A percentile compares a stretch with the other conserved stretches of the same genome.
Conservation (phyloP, 2,888 invertebrate genomes). For the Melinaea menophilus region DNA sequence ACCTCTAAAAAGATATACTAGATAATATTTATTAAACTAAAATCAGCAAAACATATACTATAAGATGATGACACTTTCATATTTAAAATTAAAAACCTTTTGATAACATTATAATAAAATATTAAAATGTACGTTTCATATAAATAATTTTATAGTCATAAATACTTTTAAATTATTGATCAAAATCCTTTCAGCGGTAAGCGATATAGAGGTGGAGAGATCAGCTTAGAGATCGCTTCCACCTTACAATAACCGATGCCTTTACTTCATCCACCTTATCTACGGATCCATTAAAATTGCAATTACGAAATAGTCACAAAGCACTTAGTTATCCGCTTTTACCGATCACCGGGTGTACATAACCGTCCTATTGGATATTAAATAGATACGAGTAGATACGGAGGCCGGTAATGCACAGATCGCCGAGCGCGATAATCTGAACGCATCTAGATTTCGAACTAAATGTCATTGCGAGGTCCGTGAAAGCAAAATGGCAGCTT, state of each 20-base stretch:
- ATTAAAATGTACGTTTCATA: background rate
- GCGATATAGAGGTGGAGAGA: slow-evolving; percentile 26
- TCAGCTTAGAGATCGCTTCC: slow-evolving; percentile 23
- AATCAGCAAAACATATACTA: background rate
- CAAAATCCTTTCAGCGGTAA: slow-evolving; percentile 27
- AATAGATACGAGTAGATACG: slow-evolving; percentile 41
- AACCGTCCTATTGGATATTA: slow-evolving; percentile 39
- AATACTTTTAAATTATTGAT: slow-evolving; percentile 15
- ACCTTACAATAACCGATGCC: slow-evolving; percentile 26
- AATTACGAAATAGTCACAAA: slow-evolving; percentile 32
- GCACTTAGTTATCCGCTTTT: slow-evolving; percentile 25
- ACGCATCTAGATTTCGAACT: slow-evolving; percentile 57
- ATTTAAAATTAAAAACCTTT: too few species aligned
- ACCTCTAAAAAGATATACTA: too few species aligned
- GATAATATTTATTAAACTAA: too few species aligned
- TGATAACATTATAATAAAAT: too few species aligned
- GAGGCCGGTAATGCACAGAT: slow-evolving; percentile 37
- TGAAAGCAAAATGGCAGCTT: slow-evolving; percentile 53
- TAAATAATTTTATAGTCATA: slow-evolving; percentile 8
- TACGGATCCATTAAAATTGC: slow-evolving; percentile 27
- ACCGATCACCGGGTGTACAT: slow-evolving; percentile 15
- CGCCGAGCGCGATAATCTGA: slow-evolving; percentile 50
- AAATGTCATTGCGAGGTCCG: slow-evolving; percentile 54
- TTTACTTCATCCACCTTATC: slow-evolving; percentile 31
- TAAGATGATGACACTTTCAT: background rate